A percentile compares a stretch with the other conserved stretches of the same genome.
phyloP scores from a whole-genome alignment of 2,113 vertebrate species.

The Astur gentilis region DNA sequence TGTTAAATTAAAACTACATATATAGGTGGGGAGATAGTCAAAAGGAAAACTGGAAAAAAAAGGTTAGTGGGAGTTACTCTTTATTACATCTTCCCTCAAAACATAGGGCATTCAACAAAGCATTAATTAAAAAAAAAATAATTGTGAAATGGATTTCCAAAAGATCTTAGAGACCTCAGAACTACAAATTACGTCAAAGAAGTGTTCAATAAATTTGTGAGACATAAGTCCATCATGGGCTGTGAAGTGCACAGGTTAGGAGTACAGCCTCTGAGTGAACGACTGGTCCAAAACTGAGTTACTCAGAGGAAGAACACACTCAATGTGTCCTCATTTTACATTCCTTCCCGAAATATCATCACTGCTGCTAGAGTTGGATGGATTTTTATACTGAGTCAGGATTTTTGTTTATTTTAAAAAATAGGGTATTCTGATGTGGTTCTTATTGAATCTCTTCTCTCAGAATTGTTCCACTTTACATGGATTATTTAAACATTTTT shows the following conservation, averaged over 20 bases:
- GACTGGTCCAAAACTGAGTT: background rate
- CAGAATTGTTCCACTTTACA: background rate
- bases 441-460: background rate
- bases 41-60: background rate
- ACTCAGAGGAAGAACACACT: background rate
- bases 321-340: accelerated
- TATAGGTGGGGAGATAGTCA: background rate
- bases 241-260: background rate
- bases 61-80: background rate
- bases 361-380: background rate
- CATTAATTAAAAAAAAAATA: background rate
- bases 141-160: background rate
- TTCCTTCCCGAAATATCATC: background rate
- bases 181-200: background rate
- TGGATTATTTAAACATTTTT: background rate
- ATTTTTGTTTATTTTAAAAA: background rate
- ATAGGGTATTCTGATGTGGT: background rate
- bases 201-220: background rate
- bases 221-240: accelerated
- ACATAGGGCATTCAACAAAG: background rate
- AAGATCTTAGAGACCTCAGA: background rate
- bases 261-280: background rate
- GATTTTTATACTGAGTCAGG: background rate
- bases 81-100: background rate
- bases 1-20: background rate